These are phyloP conservation scores for Capitella teleta DNA, from an alignment of 1,140 invertebrate species.

Conservation along the genomic window DNA sequence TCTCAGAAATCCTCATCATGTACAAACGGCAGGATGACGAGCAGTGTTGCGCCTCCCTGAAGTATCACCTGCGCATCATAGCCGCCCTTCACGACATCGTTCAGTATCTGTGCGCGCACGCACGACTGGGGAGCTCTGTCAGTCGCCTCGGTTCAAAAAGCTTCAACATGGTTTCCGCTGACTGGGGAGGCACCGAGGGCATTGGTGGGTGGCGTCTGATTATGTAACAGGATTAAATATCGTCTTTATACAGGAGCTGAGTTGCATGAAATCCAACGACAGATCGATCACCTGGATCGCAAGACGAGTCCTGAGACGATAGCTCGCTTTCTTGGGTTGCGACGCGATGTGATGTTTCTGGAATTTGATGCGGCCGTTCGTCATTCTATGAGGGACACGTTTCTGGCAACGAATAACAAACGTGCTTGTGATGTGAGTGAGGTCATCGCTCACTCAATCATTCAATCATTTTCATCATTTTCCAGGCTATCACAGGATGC, in stretches of 20 bases:
- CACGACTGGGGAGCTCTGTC: conserved; percentile 25
- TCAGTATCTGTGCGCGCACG: conserved; percentile 37
- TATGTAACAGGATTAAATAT: neutral
- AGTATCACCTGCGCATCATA: conserved; percentile 23
- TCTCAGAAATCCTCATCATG: conserved; percentile 33
- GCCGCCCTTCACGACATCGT: conserved; percentile 34
- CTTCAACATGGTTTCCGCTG: conserved; percentile 19
- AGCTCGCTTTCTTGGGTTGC: conserved; percentile 27
- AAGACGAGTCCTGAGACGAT: conserved; percentile 24
- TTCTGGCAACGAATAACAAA: conserved; percentile 32
- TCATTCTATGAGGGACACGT: conserved; percentile 35
- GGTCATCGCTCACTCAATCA: neutral
- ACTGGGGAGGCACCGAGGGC: conserved; percentile 39
- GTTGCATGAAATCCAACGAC: conserved; percentile 37
- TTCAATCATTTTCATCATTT: conserved; percentile 3
- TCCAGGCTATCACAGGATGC: conserved; percentile 30
- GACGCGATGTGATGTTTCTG: conserved; percentile 37
- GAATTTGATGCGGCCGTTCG: conserved; percentile 39
- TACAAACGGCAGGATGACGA: conserved; percentile 31
- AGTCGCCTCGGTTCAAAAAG: conserved; percentile 22
- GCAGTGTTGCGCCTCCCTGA: conserved; percentile 21
- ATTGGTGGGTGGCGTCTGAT: conserved; percentile 20
- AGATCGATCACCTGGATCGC: conserved; percentile 28
- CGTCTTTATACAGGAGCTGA: conserved; percentile 23
- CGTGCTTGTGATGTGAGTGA: conserved; percentile 28